Evolutionary conservation across 2,797 vertebrate genomes (phyloP).

Genomic region (Cebuella pygmaea): DNA sequence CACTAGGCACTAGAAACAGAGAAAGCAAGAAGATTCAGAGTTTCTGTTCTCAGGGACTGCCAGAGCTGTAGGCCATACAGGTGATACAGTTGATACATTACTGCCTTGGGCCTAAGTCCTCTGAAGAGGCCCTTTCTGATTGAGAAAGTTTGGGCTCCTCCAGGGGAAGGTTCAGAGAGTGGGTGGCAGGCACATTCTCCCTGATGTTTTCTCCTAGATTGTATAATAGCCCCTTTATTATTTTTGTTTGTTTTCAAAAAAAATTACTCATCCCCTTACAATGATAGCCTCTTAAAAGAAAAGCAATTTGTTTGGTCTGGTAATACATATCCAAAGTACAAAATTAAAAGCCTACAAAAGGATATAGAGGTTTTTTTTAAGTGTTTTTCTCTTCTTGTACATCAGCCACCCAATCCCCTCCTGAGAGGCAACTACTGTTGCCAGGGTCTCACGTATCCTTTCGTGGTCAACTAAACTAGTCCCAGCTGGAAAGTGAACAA

Average conservation of each 20-base stretch:
- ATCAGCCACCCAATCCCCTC: not conserved
- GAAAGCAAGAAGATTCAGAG: not conserved
- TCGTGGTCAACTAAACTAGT: not conserved
- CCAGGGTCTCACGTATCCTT: not conserved
- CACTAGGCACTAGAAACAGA: not conserved
- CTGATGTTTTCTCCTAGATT: not conserved
- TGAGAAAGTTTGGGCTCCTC: not conserved
- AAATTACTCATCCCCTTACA: not conserved
- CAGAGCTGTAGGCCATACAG: not conserved
- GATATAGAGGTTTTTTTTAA: not conserved
- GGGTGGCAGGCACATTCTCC: not conserved
- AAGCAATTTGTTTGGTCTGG: not conserved
- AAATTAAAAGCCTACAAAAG: conserved; percentile 2
- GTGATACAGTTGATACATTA: not conserved
- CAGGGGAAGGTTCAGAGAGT: no score
- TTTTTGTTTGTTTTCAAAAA: not conserved
- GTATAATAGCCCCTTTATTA: not conserved
- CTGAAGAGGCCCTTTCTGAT: not conserved
- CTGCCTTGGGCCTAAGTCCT: not conserved
- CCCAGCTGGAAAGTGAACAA: not conserved
- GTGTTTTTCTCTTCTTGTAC: not conserved
- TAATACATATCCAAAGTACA: not conserved
- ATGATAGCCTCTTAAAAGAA: conserved; percentile 10
- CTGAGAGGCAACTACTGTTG: not conserved
- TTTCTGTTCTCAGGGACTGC: not conserved